phyloP scores from a whole-genome alignment of 2,113 vertebrate genomes.

The Neopipo cinnamomea region DNA sequence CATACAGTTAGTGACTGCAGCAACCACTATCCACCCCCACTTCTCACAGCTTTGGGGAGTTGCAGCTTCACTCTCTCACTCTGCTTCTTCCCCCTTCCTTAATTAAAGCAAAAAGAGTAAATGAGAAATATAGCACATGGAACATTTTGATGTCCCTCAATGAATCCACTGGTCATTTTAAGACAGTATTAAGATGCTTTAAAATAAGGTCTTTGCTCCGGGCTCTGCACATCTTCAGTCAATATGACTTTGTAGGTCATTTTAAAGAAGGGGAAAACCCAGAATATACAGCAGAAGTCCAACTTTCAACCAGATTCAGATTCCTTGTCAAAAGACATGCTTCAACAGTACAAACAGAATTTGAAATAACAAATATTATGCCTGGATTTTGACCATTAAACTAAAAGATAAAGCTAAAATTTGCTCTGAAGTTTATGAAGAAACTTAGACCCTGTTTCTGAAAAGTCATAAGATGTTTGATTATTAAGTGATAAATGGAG shows the following conservation, averaged over 20 bases:
- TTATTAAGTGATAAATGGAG: neutral
- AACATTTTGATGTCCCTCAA: slow-evolving; percentile 26
- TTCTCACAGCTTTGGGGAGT: slow-evolving; percentile 16
- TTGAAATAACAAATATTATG: neutral
- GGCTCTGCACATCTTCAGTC: neutral
- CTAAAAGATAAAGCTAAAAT: neutral
- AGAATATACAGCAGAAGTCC: neutral
- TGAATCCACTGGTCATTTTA: slow-evolving; percentile 50
- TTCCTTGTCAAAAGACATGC: neutral
- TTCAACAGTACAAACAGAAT: neutral
- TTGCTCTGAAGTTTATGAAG: neutral
- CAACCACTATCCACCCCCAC: neutral
- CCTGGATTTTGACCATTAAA: neutral
- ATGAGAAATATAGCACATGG: slow-evolving; percentile 56
- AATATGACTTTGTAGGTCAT: neutral
- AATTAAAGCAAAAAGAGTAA: slow-evolving; percentile 63
- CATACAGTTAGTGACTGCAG: neutral
- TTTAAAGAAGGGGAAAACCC: neutral
- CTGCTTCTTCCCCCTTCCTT: slow-evolving; percentile 5
- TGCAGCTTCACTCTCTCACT: neutral
- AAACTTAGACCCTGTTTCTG: neutral
- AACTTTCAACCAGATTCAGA: neutral
- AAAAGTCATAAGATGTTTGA: neutral
- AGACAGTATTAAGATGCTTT: slow-evolving; percentile 48
- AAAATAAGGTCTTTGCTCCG: slow-evolving; percentile 28